Evolutionary conservation across 1,140 invertebrate species (phyloP).

Genomic region (Eriosoma lanigerum): DNA sequence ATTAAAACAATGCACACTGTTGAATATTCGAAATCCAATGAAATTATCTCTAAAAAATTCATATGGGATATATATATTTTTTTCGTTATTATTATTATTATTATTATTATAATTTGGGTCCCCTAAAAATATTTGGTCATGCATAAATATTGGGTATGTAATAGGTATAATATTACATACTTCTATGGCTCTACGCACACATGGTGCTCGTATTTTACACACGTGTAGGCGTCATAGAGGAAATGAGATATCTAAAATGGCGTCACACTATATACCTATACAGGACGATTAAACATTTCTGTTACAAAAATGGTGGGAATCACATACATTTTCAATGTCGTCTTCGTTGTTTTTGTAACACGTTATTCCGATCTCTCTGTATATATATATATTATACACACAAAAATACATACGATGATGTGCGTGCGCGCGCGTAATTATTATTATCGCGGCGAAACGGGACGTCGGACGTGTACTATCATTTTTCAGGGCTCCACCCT

Average conservation of each 20-base stretch:
- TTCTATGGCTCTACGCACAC: no score
- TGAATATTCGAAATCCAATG: no score
- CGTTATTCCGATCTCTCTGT: no score
- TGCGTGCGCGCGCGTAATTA: constrained; percentile 29
- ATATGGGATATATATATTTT: no score
- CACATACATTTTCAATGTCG: no score
- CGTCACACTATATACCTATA: neutral
- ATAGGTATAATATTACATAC: neutral
- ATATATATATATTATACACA: neutral
- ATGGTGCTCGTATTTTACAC: neutral
- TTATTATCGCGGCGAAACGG: constrained; percentile 15
- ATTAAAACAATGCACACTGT: no score
- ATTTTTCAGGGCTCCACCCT: constrained; percentile 44
- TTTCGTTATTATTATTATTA: no score
- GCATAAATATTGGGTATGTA: neutral
- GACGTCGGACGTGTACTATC: constrained; percentile 28
- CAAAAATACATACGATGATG: neutral
- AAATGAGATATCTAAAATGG: constrained; percentile 49
- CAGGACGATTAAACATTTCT: no score
- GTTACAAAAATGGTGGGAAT: no score
- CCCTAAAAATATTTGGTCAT: neutral
- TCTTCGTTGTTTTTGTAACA: neutral
- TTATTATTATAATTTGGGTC: no score
- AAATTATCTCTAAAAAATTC: no score
- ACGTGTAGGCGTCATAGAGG: constrained; percentile 22